Evolutionary conservation across 2,113 vertebrate species (phyloP).

Genomic region (Ptilorrhoa leucosticta): DNA sequence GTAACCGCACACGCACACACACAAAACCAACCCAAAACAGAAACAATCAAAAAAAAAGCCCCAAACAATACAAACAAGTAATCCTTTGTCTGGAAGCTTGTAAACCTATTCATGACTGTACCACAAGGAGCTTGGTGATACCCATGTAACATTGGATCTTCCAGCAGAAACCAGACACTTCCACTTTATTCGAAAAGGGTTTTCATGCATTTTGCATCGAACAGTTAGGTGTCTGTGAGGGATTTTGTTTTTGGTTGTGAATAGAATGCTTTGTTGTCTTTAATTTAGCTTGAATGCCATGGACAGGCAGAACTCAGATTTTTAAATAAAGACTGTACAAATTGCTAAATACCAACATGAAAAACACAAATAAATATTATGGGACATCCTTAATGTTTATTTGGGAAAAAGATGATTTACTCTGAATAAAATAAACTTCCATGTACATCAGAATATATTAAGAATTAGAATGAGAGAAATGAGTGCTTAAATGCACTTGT

Average conservation of each 20-base stretch:
- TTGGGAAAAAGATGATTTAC: not conserved
- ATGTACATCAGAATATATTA: not conserved
- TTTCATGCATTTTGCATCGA: not conserved
- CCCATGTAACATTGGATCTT: not conserved
- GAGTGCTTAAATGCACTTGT: not conserved
- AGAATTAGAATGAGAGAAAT: not conserved
- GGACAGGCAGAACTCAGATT: not conserved
- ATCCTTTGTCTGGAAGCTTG: not conserved
- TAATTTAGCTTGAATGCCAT: not conserved
- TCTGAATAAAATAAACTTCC: not conserved
- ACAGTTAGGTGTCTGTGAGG: not conserved
- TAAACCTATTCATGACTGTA: not conserved
- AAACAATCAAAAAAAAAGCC: not conserved
- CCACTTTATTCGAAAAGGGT: not conserved
- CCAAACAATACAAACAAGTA: not conserved
- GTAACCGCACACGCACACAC: not conserved
- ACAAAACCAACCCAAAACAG: not conserved
- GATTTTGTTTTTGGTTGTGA: not conserved
- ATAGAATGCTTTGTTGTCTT: not conserved
- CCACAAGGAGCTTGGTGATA: not conserved
- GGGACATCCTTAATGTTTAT: not conserved
- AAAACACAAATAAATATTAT: not conserved
- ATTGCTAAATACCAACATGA: not conserved
- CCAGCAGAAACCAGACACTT: not conserved
- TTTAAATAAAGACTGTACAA: not conserved